Evolutionary conservation across 2,888 invertebrate species (phyloP).

Genomic region (Parnassius mnemosyne): DNA sequence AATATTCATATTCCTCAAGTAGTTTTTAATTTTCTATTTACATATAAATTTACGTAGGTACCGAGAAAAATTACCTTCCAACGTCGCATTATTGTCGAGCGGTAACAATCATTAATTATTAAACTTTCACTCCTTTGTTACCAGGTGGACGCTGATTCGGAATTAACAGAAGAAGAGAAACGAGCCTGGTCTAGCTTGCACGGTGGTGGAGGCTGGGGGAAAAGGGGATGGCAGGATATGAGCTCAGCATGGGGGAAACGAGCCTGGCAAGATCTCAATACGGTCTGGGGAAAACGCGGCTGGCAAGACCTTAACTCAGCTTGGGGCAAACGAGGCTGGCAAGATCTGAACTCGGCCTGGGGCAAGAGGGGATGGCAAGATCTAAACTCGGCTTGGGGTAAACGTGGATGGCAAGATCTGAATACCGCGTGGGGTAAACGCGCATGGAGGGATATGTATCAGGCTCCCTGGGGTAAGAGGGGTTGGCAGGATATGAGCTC

Average conservation of each 20-base stretch:
- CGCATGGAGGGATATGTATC: slow-evolving; percentile 75
- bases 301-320: slow-evolving; percentile 75
- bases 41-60: no score
- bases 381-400: slow-evolving; percentile 77
- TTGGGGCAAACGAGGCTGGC: slow-evolving; percentile 83
- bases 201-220: slow-evolving; percentile 81
- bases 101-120: neutral
- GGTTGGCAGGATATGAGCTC: slow-evolving; percentile 73
- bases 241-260: slow-evolving; percentile 78
- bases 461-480: slow-evolving; percentile 77
- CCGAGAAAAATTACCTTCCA: no score
- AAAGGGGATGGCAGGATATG: slow-evolving; percentile 77
- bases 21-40: no score
- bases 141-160: slow-evolving; percentile 67
- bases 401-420: slow-evolving; percentile 80
- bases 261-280: slow-evolving; percentile 80
- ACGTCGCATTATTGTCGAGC: no score
- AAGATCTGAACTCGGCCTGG: slow-evolving; percentile 78
- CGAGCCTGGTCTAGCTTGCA: slow-evolving; percentile 81
- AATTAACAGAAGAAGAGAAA: slow-evolving; percentile 80
- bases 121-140: neutral
- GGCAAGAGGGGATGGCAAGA: slow-evolving; percentile 82
- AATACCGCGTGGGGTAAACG: slow-evolving; percentile 80
- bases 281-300: slow-evolving; percentile 76
- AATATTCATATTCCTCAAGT: no score